Evolutionary conservation across 2,797 vertebrate species (phyloP).

Genomic region (Ctenochaetus hawaiiensis): DNA sequence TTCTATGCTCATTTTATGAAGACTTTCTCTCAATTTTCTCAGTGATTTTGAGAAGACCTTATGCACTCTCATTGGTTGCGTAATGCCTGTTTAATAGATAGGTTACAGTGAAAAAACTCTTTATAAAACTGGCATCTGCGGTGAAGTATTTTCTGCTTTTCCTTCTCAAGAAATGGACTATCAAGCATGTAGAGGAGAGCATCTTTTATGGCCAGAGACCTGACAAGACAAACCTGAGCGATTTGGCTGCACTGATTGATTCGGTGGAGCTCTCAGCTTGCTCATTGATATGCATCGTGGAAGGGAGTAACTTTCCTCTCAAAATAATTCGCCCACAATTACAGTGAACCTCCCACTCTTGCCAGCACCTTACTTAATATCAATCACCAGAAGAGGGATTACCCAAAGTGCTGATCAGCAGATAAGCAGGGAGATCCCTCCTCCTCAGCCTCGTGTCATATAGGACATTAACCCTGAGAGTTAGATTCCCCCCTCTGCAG

Average conservation of each 20-base stretch:
- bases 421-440: conserved; percentile 60
- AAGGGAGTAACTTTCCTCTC: conserved; percentile 44
- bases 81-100: neutral
- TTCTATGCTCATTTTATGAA: neutral
- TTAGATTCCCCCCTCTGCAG: conserved; percentile 68
- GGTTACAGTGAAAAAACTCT: conserved; percentile 4
- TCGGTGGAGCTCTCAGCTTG: conserved; percentile 11
- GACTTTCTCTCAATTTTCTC: conserved; percentile 3
- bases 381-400: conserved; percentile 54
- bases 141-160: conserved; percentile 7
- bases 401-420: conserved; percentile 69
- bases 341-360: conserved; percentile 56
- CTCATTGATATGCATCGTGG: conserved; percentile 55
- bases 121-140: neutral
- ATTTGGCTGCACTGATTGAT: conserved; percentile 58
- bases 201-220: conserved; percentile 41
- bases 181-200: neutral
- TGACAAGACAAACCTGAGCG: conserved; percentile 47
- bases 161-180: conserved; percentile 4
- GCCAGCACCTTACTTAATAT: conserved; percentile 54
- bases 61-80: neutral
- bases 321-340: conserved; percentile 64
- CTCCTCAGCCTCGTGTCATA: conserved; percentile 60
- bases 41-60: neutral
- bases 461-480: conserved; percentile 70